Evolutionary conservation across 1,140 invertebrate species (phyloP), one percentile per base, ranked within the genome.

Genomic region (Pseudomyrmex gracilis): DNA sequence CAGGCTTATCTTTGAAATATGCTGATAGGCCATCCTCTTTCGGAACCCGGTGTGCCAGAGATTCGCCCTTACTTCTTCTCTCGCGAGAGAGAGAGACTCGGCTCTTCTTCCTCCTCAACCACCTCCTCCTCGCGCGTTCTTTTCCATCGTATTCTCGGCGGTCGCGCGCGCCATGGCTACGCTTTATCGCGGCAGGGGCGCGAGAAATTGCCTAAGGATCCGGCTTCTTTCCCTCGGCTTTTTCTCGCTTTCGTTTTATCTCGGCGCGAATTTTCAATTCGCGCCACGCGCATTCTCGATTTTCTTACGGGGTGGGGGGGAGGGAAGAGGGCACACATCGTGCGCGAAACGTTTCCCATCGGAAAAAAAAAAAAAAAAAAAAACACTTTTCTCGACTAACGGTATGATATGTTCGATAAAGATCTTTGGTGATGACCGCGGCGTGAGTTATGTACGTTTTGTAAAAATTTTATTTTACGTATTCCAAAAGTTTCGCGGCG

Each of bases 1-100:
- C 86, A 89, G 90, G 92, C 94, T 94, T 94, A 94, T 94, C 94
- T 94, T 93, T 94, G 93, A 94, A 94, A 94, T 94, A 94, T 94
- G 93, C 93, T 93, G 93, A 94, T 92, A 93, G 90, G 89, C 90
- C 90, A 90, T 86, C 90, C 85, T 87, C 83, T 71, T 34, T 73
- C 58, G 67, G 34, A 60, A 47, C 22, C 66, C 57, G 47, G 47
- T 43, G 73, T 17, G 45, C 13, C 55, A 22, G 5, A 34, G 34
- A 0, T 34, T 34, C 58, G 20, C 45, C 24, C 51, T 76, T 34
- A 64, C 60, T 76, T 83, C 64, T 73, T 47, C 66, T 53, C 68
- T 60, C 57, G 47, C 80, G 57, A 17, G n/a, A 58, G n/a, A 76
- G n/a, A 78, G 76, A 80, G 43, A 22, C 47, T 49, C 64, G 47